Percentiles rank a stretch among this genome's conserved stretches.
Conservation (phyloP, 64 coral and sea anemone species). For the Porites lutea region DNA sequence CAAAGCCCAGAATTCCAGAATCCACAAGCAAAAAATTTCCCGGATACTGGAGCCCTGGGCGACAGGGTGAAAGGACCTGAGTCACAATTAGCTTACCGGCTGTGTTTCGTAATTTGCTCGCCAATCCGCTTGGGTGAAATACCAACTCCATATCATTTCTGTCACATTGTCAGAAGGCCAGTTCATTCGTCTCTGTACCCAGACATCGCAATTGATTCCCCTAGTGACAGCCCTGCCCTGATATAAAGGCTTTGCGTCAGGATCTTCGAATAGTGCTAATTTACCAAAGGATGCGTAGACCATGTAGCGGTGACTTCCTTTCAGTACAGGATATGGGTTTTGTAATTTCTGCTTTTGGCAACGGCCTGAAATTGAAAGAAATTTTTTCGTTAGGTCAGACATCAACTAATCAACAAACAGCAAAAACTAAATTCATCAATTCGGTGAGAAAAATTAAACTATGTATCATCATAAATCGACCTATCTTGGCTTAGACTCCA, state of each 20-base stretch:
- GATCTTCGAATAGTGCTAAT: slow-evolving; percentile 14
- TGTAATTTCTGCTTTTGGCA: background rate
- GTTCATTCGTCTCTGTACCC: slow-evolving; percentile 9
- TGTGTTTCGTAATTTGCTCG: background rate
- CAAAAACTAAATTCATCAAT: too few relatives aligned
- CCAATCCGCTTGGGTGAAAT: background rate
- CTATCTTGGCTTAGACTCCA: too few relatives aligned
- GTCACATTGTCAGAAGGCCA: background rate
- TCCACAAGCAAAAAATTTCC: too few relatives aligned
- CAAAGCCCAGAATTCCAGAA: too few relatives aligned
- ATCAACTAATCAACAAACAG: too few relatives aligned
- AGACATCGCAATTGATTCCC: slow-evolving; percentile 27
- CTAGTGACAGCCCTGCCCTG: background rate
- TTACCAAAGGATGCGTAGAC: slow-evolving; percentile 16
- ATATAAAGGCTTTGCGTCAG: slow-evolving; percentile 5
- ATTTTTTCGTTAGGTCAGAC: too few relatives aligned
- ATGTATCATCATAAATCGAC: too few relatives aligned
- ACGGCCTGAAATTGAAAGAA: background rate
- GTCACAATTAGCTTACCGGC: background rate
- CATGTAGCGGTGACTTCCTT: background rate
- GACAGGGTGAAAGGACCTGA: too few relatives aligned
- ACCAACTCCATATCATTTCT: slow-evolving; percentile 30
- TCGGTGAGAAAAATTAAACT: too few relatives aligned
- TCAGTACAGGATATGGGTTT: background rate
- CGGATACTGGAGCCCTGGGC: too few relatives aligned